These are phyloP conservation scores for Drosophila athabasca DNA, from an alignment of 1,140 invertebrate genomes.

Conservation along the genomic window DNA sequence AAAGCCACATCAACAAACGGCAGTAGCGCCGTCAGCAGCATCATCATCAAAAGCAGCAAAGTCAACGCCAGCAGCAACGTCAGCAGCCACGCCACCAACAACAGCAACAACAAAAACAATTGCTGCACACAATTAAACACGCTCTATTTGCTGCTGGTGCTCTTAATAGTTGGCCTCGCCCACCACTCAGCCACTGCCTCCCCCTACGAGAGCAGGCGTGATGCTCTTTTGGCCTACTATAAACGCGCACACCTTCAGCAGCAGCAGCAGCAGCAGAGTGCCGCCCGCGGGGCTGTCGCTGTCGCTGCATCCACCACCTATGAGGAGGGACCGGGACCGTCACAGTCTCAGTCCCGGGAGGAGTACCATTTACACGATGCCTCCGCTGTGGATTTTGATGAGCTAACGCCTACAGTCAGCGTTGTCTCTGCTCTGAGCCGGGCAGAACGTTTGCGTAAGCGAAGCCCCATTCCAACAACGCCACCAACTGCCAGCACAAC, in stretches of 20 bases:
- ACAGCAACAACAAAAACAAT: conserved; percentile 26
- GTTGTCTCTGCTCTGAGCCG: conserved; percentile 60
- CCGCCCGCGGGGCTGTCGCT: too few species aligned
- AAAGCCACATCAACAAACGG: conserved; percentile 13
- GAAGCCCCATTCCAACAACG: conserved; percentile 58
- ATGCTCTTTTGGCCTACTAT: conserved; percentile 71
- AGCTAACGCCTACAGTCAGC: conserved; percentile 57
- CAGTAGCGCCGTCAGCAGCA: conserved; percentile 21
- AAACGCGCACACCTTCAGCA: conserved; percentile 69
- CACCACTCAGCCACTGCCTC: conserved; percentile 26
- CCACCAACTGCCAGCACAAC: conserved; percentile 26
- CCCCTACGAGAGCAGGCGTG: conserved; percentile 52
- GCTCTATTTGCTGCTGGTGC: conserved; percentile 49
- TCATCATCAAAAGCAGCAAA: conserved; percentile 30
- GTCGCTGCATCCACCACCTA: conserved; percentile 7
- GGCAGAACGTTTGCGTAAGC: conserved; percentile 62
- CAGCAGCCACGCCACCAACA: conserved; percentile 13
- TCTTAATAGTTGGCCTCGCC: conserved; percentile 46
- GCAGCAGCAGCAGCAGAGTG: conserved; percentile 5
- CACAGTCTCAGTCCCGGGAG: conserved; percentile 15
- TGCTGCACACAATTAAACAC: conserved; percentile 47
- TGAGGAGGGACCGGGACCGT: background rate
- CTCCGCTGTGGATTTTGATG: conserved; percentile 55
- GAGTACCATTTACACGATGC: conserved; percentile 58
- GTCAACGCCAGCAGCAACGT: conserved; percentile 18